Percentiles rank a stretch among this genome's conserved stretches.
Conservation (phyloP, 2,797 vertebrate genomes). For the Sebastes itinus region DNA sequence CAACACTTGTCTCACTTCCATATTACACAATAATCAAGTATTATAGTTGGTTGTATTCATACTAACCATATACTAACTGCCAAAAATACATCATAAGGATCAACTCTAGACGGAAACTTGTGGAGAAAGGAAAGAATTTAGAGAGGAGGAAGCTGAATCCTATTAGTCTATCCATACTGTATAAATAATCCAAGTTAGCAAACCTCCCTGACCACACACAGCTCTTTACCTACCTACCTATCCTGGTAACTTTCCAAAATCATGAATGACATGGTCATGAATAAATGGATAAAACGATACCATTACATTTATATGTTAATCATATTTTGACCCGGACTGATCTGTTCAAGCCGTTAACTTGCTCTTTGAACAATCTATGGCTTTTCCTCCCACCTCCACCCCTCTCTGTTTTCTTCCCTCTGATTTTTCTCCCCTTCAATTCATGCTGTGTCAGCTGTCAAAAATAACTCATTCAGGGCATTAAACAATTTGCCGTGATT, state of each 20-base stretch:
- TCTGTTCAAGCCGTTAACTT: background rate
- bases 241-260: background rate
- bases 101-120: background rate
- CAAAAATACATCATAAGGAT: background rate
- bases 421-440: conserved; percentile 39
- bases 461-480: conserved; percentile 71
- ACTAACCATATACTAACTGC: background rate
- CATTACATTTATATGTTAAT: background rate
- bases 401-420: conserved; percentile 33
- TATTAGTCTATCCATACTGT: background rate
- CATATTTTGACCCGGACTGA: background rate
- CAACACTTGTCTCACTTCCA: background rate
- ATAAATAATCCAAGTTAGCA: background rate
- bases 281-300: background rate
- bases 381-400: conserved; percentile 29
- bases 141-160: background rate
- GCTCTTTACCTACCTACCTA: no score
- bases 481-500: conserved; percentile 80
- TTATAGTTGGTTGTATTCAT: background rate
- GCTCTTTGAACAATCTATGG: background rate
- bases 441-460: conserved; percentile 67
- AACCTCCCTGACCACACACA: background rate
- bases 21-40: background rate
- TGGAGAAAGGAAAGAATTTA: background rate
- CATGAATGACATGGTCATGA: background rate